A percentile compares a stretch with the other conserved stretches of the same genome.
Evolutionary conservation across 2,113 vertebrate genomes (phyloP).

Genomic region (Takifugu bimaculatus): DNA sequence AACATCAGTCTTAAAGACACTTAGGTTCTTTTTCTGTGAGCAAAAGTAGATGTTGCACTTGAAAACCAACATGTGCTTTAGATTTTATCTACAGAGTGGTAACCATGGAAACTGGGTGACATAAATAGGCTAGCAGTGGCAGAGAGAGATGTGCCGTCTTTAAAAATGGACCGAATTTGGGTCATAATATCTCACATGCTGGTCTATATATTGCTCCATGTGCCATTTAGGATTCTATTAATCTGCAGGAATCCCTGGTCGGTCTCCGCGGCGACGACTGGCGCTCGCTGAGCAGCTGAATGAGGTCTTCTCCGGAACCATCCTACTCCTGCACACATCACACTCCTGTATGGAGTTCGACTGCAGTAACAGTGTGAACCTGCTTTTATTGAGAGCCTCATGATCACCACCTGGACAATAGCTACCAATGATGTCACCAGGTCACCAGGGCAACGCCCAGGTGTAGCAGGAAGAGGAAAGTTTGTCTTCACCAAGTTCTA

Average conservation of each 20-base stretch:
- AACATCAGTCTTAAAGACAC: too few relatives aligned
- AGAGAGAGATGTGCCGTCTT: conserved; percentile 64
- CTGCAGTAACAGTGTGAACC: conserved; percentile 11
- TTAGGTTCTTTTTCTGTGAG: conserved; percentile 6
- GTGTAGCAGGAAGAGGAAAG: too few relatives aligned
- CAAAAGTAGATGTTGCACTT: conserved; percentile 61
- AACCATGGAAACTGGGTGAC: conserved; percentile 79
- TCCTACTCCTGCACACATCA: not conserved
- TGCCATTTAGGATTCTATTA: conserved; percentile 75
- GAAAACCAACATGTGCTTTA: conserved; percentile 54
- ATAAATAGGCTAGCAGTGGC: conserved; percentile 76
- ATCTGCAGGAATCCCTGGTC: conserved; percentile 68
- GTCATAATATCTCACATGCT: conserved; percentile 73
- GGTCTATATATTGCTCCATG: conserved; percentile 76
- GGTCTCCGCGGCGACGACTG: conserved; percentile 54
- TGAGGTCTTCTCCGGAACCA: conserved; percentile 18
- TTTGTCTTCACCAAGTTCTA: too few relatives aligned
- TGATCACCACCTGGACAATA: not conserved
- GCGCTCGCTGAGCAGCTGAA: conserved; percentile 36
- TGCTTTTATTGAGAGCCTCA: conserved; percentile 36
- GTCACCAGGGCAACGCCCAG: too few relatives aligned
- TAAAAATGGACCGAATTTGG: conserved; percentile 77
- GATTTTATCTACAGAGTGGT: conserved; percentile 69
- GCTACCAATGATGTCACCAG: too few relatives aligned
- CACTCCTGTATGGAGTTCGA: not conserved